phyloP scores from a whole-genome alignment of 2,113 vertebrate genomes.

The Oceanites oceanicus region DNA sequence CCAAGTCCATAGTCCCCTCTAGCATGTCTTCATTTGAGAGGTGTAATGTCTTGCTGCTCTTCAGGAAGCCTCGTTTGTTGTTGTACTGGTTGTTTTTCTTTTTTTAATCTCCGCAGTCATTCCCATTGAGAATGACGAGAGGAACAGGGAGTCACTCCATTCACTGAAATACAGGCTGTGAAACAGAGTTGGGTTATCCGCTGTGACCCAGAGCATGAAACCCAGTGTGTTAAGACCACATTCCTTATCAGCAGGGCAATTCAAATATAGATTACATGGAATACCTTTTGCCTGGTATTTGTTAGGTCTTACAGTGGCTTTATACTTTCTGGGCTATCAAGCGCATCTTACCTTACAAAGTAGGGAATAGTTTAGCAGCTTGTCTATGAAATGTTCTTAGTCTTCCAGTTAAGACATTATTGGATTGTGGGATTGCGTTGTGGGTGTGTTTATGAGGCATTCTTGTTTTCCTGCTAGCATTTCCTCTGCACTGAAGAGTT shows the following conservation, averaged over 20 bases:
- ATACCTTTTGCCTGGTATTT: background rate
- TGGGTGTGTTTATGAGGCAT: background rate
- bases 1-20: background rate
- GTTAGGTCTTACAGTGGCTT: background rate
- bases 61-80: background rate
- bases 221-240: background rate
- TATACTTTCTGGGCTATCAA: background rate
- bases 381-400: background rate
- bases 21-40: background rate
- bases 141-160: background rate
- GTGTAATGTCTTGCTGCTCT: background rate
- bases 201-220: background rate
- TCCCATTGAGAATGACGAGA: background rate
- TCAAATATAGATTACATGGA: background rate
- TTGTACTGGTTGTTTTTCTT: background rate
- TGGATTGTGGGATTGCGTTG: background rate
- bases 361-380: background rate
- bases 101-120: background rate
- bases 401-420: background rate
- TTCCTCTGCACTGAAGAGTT: background rate
- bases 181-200: background rate
- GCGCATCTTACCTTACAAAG: background rate
- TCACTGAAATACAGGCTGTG: background rate
- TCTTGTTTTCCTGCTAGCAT: background rate
- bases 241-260: background rate